These are phyloP conservation scores for Adela reaumurella DNA, from an alignment of 2,888 invertebrate genomes.

Conservation along the genomic window DNA sequence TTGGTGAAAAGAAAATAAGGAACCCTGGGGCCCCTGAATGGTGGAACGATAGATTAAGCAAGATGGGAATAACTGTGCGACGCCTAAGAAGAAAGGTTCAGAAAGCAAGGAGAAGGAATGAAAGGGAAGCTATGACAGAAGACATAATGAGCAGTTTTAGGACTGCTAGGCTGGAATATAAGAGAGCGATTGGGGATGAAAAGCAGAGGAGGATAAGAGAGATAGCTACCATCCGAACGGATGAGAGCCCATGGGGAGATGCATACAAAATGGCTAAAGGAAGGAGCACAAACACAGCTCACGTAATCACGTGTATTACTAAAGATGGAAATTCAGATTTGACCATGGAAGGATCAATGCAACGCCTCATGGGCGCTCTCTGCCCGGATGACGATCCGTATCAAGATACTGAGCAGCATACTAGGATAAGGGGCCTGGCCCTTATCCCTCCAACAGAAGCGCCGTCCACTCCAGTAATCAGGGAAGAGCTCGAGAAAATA, in stretches of 20 bases:
- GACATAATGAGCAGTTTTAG: too few species aligned
- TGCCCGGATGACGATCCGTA: conserved; percentile 3
- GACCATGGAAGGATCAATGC: not conserved
- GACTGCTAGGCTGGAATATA: too few species aligned
- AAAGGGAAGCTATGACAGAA: too few species aligned
- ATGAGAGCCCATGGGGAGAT: conserved; percentile 2
- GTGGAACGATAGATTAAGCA: not conserved
- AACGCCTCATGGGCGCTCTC: not conserved
- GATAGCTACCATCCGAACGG: not conserved
- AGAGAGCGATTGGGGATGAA: too few species aligned
- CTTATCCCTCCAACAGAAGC: not conserved
- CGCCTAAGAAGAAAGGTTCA: not conserved
- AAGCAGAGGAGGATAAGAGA: too few species aligned
- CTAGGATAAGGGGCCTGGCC: not conserved
- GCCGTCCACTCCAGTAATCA: not conserved
- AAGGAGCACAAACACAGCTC: not conserved
- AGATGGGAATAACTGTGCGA: too few species aligned
- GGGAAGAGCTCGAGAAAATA: not conserved
- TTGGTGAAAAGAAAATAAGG: not conserved
- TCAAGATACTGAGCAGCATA: not conserved
- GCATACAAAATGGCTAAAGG: conserved; percentile 2
- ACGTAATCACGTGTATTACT: not conserved
- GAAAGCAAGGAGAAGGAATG: not conserved
- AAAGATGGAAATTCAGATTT: not conserved
- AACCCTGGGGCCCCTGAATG: not conserved